Evolutionary conservation across 2,113 vertebrate species (phyloP).

Genomic region (Pelecanus crispus): DNA sequence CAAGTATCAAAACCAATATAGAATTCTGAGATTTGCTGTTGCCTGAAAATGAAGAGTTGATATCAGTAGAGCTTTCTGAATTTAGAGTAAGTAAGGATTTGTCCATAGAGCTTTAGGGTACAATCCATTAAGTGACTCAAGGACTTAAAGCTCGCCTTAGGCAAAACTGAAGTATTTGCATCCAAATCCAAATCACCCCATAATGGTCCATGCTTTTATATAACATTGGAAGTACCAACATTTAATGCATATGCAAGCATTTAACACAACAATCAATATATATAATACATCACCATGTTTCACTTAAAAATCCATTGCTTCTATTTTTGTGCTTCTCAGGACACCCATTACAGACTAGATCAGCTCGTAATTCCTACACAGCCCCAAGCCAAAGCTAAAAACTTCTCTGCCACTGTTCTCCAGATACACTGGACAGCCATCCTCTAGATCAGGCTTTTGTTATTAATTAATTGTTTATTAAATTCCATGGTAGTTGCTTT

Average conservation of each 20-base stretch:
- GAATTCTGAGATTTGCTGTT: neutral
- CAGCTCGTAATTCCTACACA: neutral
- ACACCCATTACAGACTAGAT: neutral
- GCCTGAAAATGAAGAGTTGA: neutral
- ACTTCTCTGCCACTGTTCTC: neutral
- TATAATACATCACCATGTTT: neutral
- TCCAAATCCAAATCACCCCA: neutral
- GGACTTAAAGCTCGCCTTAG: neutral
- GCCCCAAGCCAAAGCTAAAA: neutral
- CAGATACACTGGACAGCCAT: neutral
- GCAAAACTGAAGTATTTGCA: neutral
- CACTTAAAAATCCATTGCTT: neutral
- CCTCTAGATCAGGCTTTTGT: neutral
- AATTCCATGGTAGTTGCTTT: neutral
- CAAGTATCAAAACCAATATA: neutral
- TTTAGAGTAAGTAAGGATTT: neutral
- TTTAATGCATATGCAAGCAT: neutral
- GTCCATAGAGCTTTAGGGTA: neutral
- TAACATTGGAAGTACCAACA: neutral
- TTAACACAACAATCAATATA: neutral
- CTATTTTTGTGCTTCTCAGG: neutral
- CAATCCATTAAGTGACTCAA: neutral
- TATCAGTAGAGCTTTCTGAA: neutral
- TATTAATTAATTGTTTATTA: neutral
- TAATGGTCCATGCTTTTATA: neutral